These are phyloP conservation scores for Catagonus wagneri DNA, from an alignment of 2,113 vertebrate species.

Conservation along the genomic window DNA sequence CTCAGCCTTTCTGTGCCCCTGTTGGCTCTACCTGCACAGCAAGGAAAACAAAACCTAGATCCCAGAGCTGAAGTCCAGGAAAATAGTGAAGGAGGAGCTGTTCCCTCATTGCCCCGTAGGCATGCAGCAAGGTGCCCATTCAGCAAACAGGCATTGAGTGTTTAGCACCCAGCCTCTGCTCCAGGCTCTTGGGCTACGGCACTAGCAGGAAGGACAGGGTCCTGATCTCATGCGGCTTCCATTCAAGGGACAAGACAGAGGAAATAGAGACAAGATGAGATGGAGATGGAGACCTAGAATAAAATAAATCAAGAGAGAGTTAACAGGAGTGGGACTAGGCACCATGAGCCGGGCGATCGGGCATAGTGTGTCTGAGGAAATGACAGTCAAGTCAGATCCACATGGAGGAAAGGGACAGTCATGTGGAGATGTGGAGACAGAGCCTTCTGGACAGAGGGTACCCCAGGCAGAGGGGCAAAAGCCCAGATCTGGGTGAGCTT, in stretches of 20 bases:
- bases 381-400: background rate
- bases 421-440: background rate
- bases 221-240: background rate
- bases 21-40: background rate
- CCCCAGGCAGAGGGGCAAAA: background rate
- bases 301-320: background rate
- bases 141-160: accelerated
- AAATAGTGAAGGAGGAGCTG: background rate
- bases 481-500: background rate
- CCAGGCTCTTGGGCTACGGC: background rate
- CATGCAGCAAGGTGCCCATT: too few relatives aligned
- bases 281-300: background rate
- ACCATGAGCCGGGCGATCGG: background rate
- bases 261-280: background rate
- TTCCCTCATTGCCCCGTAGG: background rate
- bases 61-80: background rate
- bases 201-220: background rate
- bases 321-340: background rate
- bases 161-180: background rate
- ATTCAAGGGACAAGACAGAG: background rate
- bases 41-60: background rate
- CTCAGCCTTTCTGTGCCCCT: background rate
- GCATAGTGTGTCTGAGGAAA: background rate
- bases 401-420: background rate
- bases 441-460: background rate